Conservation (phyloP, 2,888 invertebrate species). For the Troilus luridus region DNA sequence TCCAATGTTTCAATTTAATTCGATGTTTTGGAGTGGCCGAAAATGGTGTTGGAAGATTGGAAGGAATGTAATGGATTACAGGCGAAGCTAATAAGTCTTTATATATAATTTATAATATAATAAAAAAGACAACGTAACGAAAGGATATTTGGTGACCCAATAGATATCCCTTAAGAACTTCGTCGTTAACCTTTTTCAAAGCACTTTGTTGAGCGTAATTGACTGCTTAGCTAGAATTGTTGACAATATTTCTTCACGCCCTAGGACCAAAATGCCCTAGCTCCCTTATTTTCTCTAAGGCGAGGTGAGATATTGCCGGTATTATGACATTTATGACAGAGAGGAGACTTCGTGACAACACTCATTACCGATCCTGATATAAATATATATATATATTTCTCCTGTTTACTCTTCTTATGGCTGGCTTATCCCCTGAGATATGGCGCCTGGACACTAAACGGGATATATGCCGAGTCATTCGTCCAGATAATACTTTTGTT, state of each 20-base stretch:
- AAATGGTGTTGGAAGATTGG: too few species aligned
- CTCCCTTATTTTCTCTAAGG: not conserved
- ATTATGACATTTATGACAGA: not conserved
- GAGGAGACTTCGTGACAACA: not conserved
- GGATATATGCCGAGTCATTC: not conserved
- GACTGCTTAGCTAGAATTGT: not conserved
- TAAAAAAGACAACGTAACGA: too few species aligned
- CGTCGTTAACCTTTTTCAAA: not conserved
- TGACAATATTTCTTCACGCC: not conserved
- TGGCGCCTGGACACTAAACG: not conserved
- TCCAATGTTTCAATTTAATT: too few species aligned
- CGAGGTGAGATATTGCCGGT: not conserved
- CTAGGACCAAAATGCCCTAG: not conserved
- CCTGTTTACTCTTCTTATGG: not conserved
- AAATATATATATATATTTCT: slow-evolving; percentile 23
- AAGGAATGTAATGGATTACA: too few species aligned
- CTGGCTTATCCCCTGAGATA: slow-evolving; percentile 3
- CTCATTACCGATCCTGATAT: slow-evolving; percentile 6
- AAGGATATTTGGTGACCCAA: not conserved
- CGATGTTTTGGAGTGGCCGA: too few species aligned
- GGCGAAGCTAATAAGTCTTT: too few species aligned
- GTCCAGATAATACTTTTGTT: slow-evolving; percentile 24
- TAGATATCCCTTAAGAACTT: not conserved
- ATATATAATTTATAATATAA: too few species aligned
- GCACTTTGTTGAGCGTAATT: not conserved